Evolutionary conservation across 2,888 invertebrate species (phyloP).

Genomic region (Hirtodrosophila duncani): DNA sequence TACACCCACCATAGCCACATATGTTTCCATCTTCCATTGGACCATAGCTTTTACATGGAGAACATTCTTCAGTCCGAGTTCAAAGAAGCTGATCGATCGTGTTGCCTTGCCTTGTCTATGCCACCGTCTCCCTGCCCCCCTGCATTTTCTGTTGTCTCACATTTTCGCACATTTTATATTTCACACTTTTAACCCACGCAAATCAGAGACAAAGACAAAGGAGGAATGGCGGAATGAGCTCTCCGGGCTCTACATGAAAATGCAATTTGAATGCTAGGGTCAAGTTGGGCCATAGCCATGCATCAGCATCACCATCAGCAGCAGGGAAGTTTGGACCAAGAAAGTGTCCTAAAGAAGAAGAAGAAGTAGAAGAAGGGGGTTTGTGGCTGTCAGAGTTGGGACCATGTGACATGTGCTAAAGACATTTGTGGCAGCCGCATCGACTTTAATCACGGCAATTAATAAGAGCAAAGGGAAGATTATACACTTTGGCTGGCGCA

Average conservation of each 20-base stretch:
- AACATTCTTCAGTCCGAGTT: too few species aligned
- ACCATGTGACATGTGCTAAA: constrained; percentile 65
- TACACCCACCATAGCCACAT: too few species aligned
- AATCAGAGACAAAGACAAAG: constrained; percentile 9
- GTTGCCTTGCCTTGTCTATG: too few species aligned
- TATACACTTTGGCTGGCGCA: background rate
- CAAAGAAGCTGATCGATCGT: too few species aligned
- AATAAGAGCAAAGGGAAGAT: constrained; percentile 45
- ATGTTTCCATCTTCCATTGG: too few species aligned
- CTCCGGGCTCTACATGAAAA: constrained; percentile 63
- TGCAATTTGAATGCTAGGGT: constrained; percentile 63
- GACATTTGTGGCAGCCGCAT: constrained; percentile 47
- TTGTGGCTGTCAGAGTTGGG: constrained; percentile 8
- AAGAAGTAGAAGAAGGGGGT: background rate
- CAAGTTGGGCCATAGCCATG: constrained; percentile 56
- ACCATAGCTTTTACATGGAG: too few species aligned
- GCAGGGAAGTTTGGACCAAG: constrained; percentile 33
- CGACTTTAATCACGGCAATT: constrained; percentile 67
- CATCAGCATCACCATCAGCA: constrained; percentile 20
- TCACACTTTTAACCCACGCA: too few species aligned
- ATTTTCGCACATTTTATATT: too few species aligned
- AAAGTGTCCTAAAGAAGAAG: constrained; percentile 9
- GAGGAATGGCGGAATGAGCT: constrained; percentile 17
- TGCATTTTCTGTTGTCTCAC: too few species aligned
- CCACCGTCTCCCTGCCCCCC: too few species aligned